Evolutionary conservation across 35 echinoderm and acorn worm species (phyloP).

Genomic region (Heliocidaris tuberculata): DNA sequence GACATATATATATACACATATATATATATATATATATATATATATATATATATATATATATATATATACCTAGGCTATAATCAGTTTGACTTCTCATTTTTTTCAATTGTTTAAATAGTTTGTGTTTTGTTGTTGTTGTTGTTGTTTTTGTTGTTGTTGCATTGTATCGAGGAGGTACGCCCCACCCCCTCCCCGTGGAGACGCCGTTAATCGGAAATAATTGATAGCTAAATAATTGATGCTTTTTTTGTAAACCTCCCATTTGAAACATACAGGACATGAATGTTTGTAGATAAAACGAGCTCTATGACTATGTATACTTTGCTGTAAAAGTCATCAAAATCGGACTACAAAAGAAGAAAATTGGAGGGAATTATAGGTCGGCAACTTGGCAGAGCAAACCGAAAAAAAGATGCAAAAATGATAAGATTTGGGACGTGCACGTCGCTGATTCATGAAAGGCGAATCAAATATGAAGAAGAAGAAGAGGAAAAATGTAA

Average conservation of each 20-base stretch:
- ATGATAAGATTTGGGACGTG: conserved; percentile 16
- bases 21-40: too few species aligned
- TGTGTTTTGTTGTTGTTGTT: too few species aligned
- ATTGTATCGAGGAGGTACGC: too few species aligned
- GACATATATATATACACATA: too few species aligned
- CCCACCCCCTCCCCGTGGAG: too few species aligned
- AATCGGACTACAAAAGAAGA: background rate
- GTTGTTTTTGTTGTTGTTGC: too few species aligned
- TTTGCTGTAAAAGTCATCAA: background rate
- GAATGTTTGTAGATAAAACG: background rate
- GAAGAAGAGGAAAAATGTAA: background rate
- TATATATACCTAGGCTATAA: too few species aligned
- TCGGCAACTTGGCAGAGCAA: background rate
- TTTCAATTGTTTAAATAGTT: too few species aligned
- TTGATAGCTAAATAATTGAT: too few species aligned
- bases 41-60: too few species aligned
- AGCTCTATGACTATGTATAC: background rate
- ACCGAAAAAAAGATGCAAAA: background rate
- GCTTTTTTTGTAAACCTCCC: background rate
- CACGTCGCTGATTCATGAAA: background rate
- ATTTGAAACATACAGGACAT: background rate
- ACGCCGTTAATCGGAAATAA: too few species aligned
- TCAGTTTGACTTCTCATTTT: too few species aligned
- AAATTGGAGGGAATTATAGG: background rate
- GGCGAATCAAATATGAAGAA: background rate